Evolutionary conservation across 2,797 vertebrate species (phyloP), one percentile per base, ranked within the genome.

Genomic region (Morus bassanus): DNA sequence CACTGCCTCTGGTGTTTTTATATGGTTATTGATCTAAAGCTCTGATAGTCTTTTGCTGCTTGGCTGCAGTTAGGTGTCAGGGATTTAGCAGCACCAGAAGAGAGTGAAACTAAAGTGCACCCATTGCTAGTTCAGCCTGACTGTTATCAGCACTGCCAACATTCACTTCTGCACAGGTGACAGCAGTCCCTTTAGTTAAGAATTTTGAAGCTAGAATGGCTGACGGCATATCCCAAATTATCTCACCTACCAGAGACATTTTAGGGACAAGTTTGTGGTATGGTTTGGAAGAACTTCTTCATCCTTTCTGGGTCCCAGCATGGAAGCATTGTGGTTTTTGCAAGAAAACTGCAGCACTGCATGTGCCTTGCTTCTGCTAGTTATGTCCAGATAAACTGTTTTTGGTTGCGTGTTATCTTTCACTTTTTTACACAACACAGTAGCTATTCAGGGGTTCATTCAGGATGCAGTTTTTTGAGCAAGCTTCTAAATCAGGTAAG

Each of bases 281-380:
- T 0, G 8, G 17, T 84, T 80, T 67, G 30, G 24, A 78, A 64
- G 39, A 89, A 37, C 5, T 54, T 10, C 35, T 56, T 85, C 48
- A 35, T 46, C 33, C 31, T 72, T 57, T 72, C 45, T 74, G 37
- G 19, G 72, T 11, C 10, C 13, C 22, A 41, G 12, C 19, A 22
- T 16, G 22, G 35, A 84, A 91, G 18, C 1, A 1, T 1, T 2
- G 4, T 1, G 3, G 8, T 25, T 35, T 74, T 18, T 63, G 16
- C 17, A 69, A 17, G 19, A 67, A 10, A n/a, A 2, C 22, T 50
- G 15, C 45, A 8, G 11, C 10, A 11, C 9, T 65, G 24, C 6
- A 5, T 37, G 17, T 68, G 22, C 18, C 13, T 70, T 81, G 4
- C 7, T 82, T 61, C 35, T 87, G 24, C 28, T 81, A 16, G 7